phyloP scores from a whole-genome alignment of 2,888 invertebrate species.

The Shargacucullia verbasci region DNA sequence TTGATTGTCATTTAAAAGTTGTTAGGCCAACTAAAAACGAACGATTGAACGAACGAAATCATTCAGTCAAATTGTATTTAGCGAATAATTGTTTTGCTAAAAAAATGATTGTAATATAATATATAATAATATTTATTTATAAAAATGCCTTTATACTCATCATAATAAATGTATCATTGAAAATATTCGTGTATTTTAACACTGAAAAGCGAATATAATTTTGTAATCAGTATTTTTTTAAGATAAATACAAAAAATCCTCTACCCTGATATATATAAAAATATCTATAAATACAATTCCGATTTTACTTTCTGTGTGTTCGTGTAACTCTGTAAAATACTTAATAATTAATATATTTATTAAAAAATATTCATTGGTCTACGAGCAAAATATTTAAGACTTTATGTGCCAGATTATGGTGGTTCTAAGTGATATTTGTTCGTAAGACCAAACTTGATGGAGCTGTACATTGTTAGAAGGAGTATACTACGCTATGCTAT shows the following conservation, averaged over 20 bases:
- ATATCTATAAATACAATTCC: slow-evolving; percentile 55
- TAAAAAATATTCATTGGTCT: slow-evolving; percentile 60
- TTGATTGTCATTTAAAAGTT: not conserved
- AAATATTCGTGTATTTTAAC: slow-evolving; percentile 55
- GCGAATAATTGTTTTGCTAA: slow-evolving; percentile 24
- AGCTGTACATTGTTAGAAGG: slow-evolving; percentile 61
- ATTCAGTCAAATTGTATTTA: slow-evolving; percentile 15
- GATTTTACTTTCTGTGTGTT: slow-evolving; percentile 64
- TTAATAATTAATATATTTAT: slow-evolving; percentile 56
- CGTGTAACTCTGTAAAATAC: slow-evolving; percentile 74
- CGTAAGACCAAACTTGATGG: slow-evolving; percentile 42
- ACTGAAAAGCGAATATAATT: slow-evolving; percentile 69
- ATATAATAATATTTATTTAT: slow-evolving; percentile 28
- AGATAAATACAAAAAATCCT: slow-evolving; percentile 40
- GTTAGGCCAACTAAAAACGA: not conserved
- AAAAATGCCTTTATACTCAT: slow-evolving; percentile 62
- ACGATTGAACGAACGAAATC: slow-evolving; percentile 24
- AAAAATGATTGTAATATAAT: slow-evolving; percentile 22
- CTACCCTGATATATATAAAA: slow-evolving; percentile 33
- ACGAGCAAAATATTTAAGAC: slow-evolving; percentile 42
- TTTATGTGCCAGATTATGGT: slow-evolving; percentile 6
- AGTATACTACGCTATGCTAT: slow-evolving; percentile 77
- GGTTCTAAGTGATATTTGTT: slow-evolving; percentile 39
- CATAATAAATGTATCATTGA: slow-evolving; percentile 56
- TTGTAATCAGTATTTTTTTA: slow-evolving; percentile 74